Base-by-base conservation (phyloP, 2,888 invertebrate genomes). In the Chrysolina oricalcia region DNA sequence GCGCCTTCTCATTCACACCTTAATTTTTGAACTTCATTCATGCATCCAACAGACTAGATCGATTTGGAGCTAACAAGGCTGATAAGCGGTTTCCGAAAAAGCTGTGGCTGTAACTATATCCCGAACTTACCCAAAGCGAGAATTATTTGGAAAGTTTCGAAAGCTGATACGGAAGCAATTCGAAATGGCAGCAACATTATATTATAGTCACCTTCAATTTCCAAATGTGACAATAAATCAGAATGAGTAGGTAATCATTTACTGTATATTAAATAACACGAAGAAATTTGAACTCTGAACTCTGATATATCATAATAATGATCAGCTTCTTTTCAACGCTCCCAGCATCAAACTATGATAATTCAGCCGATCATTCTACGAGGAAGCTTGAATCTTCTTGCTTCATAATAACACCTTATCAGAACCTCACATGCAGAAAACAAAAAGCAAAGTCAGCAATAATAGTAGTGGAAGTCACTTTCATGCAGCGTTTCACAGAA, bases 321-420 rank as follows among this genome's bases (percentile, higher is more conserved):
- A 19, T 21, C 11, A 21, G 17, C 53, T 53, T 53, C 21, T 53
- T 53, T 48, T 10, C 8, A 2, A 17, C 48, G 48, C 48, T 48
- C 19, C 56, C 8, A 56, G 11, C 15, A 19, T 53, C 2, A 13
- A n/a, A n/a, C 46, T 46, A 46, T 5, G n/a, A 15, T 46, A 10
- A 23, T 23, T 2, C 3, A 56, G 23, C 15, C 19, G 23, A 19
- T 8, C 11, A 56, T 56, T 0, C 56, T 2, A 13, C 6, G 6
- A 59, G 59, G 27, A 59, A 59, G 59, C 59, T 59, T n/a, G n/a
- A 59, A 23, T n/a, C 59, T 35, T 59, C 35, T 35, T 59, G 13
- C n/a, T n/a, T n/a, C 35, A 23, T 59, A 27, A 27, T 35, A n/a
- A 59, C 59, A 15, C 59, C 59, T n/a, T 59, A 53, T 59, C 35